These are phyloP conservation scores for Diorhabda sublineata DNA, from an alignment of 1,140 invertebrate species.

Conservation along the genomic window DNA sequence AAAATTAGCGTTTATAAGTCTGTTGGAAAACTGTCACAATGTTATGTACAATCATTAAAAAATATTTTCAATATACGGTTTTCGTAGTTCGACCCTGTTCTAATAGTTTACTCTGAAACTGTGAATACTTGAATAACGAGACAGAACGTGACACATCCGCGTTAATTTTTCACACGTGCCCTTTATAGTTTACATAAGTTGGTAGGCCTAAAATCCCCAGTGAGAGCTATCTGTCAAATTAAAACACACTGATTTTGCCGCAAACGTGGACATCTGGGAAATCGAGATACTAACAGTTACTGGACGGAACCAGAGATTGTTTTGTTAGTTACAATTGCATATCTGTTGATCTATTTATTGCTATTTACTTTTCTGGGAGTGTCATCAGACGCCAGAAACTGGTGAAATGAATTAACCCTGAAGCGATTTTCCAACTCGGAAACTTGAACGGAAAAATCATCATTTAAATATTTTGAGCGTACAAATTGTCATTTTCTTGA, in stretches of 20 bases:
- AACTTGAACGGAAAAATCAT: no score
- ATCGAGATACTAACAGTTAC: conserved; percentile 4
- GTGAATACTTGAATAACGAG: conserved; percentile 28
- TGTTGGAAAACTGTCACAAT: no score
- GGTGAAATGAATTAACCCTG: no score
- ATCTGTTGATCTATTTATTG: no score
- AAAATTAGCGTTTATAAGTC: no score
- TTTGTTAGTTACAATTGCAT: background rate
- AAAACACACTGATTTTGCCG: conserved; percentile 12
- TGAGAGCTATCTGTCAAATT: conserved; percentile 14
- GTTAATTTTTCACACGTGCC: conserved; percentile 43
- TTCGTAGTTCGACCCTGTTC: background rate
- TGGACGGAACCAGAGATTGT: background rate
- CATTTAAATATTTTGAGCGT: no score
- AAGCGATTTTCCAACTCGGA: no score
- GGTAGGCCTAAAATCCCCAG: conserved; percentile 11
- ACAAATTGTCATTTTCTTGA: no score
- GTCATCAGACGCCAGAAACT: no score
- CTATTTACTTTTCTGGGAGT: no score
- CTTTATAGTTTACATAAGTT: conserved; percentile 28
- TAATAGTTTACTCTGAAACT: background rate
- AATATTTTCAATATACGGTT: background rate
- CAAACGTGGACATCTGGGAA: conserved; percentile 19
- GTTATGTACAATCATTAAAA: background rate
- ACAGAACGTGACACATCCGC: conserved; percentile 40